Conservation (phyloP, 2,113 vertebrate genomes). For the Microtus oregoni region DNA sequence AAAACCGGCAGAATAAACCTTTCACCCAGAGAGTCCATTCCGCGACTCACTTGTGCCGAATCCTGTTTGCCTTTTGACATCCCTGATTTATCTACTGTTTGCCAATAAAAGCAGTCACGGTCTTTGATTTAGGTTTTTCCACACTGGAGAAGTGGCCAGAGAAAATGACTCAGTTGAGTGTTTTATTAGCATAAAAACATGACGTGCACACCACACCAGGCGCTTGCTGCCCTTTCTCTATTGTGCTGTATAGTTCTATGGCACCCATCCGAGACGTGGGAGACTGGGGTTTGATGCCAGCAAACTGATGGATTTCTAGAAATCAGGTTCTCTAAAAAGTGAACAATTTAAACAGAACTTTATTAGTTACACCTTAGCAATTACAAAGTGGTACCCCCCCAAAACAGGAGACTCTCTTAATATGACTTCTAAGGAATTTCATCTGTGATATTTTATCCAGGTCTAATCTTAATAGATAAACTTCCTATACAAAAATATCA, state of each 20-base stretch:
- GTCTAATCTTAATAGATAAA: slow-evolving; percentile 57
- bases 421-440: slow-evolving; percentile 58
- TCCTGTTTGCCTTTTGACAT: slow-evolving; percentile 81
- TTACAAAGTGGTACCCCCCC: neutral
- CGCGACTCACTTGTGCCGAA: slow-evolving; percentile 60
- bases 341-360: slow-evolving; percentile 49
- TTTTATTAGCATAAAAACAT: slow-evolving; percentile 85
- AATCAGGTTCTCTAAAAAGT: slow-evolving; percentile 30
- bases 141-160: slow-evolving; percentile 80
- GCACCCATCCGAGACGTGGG: neutral
- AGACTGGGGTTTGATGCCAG: neutral
- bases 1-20: slow-evolving; percentile 86
- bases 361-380: slow-evolving; percentile 31
- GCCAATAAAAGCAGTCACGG: slow-evolving; percentile 86
- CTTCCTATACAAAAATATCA: slow-evolving; percentile 26
- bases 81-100: slow-evolving; percentile 82
- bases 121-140: slow-evolving; percentile 86
- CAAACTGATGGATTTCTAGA: slow-evolving; percentile 46
- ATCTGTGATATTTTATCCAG: slow-evolving; percentile 24
- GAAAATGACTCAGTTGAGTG: slow-evolving; percentile 68
- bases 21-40: slow-evolving; percentile 85
- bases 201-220: slow-evolving; percentile 57
- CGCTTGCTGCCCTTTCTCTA: slow-evolving; percentile 58
- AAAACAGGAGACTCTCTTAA: slow-evolving; percentile 33
- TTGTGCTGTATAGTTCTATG: neutral